A percentile compares a stretch with the other conserved stretches of the same genome.
These are phyloP conservation scores for Spodoptera frugiperda DNA, from an alignment of 1,140 invertebrate species.

Conservation along the genomic window DNA sequence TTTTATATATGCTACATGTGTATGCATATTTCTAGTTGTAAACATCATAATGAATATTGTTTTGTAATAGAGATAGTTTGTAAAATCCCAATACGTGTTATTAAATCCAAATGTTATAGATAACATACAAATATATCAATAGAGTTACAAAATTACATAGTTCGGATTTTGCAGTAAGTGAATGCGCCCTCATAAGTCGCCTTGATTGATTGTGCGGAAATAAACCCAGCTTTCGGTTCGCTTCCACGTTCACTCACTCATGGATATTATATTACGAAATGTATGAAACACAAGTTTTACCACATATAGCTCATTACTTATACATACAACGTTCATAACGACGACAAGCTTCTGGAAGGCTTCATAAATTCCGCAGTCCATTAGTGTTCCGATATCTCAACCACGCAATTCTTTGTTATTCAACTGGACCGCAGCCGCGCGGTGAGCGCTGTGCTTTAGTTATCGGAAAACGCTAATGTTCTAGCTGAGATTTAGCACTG, in stretches of 20 bases:
- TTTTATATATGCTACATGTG: too few species aligned
- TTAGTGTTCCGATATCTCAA: slow-evolving; percentile 81
- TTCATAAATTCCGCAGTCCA: slow-evolving; percentile 78
- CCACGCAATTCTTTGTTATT: slow-evolving; percentile 82
- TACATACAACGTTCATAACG: slow-evolving; percentile 42
- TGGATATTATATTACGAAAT: slow-evolving; percentile 37
- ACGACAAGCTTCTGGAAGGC: slow-evolving; percentile 52
- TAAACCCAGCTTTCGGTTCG: slow-evolving; percentile 61
- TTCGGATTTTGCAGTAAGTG: slow-evolving; percentile 63
- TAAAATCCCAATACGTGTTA: too few species aligned
- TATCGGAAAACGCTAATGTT: slow-evolving; percentile 84
- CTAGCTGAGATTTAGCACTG: slow-evolving; percentile 74
- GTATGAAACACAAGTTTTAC: slow-evolving; percentile 37
- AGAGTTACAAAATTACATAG: slow-evolving; percentile 68
- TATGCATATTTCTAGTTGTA: too few species aligned
- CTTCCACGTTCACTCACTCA: slow-evolving; percentile 41
- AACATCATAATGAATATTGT: slow-evolving; percentile 40
- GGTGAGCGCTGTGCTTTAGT: slow-evolving; percentile 75
- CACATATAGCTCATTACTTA: slow-evolving; percentile 19
- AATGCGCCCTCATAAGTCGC: slow-evolving; percentile 70
- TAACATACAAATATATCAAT: slow-evolving; percentile 59
- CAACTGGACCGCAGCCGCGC: slow-evolving; percentile 68
- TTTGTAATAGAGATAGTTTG: slow-evolving; percentile 4
- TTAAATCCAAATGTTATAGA: slow-evolving; percentile 55
- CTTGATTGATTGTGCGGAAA: slow-evolving; percentile 80